These are phyloP conservation scores for Mobula birostris DNA, from an alignment of 2,113 vertebrate genomes.

Conservation along the genomic window DNA sequence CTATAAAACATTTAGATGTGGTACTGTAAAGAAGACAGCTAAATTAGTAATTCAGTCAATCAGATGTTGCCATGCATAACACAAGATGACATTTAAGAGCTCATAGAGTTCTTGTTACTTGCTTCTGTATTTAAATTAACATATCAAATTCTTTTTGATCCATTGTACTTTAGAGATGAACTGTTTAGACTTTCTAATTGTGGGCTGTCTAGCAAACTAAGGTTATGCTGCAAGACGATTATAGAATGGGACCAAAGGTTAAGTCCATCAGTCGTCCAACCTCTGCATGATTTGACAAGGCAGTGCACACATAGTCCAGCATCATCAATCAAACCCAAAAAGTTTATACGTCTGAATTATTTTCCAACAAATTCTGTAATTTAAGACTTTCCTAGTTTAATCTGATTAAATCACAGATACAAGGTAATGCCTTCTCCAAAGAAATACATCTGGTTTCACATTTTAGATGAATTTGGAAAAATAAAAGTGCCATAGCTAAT, in stretches of 20 bases:
- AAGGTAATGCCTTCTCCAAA: background rate
- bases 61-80: conserved; percentile 27
- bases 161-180: conserved; percentile 25
- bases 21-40: conserved; percentile 12
- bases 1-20: background rate
- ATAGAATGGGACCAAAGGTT: conserved; percentile 31
- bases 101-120: conserved; percentile 29
- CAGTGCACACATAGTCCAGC: background rate
- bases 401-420: background rate
- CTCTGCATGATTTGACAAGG: conserved; percentile 25
- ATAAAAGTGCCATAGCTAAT: background rate
- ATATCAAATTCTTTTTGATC: conserved; percentile 24
- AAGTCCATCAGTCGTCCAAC: conserved; percentile 28
- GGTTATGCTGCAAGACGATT: conserved; percentile 16
- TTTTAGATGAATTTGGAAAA: background rate
- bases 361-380: background rate
- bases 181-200: conserved; percentile 38
- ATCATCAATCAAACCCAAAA: background rate
- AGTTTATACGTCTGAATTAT: conserved; percentile 1
- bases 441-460: background rate
- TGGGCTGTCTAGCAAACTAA: conserved; percentile 25
- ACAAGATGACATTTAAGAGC: conserved; percentile 34
- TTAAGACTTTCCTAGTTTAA: background rate
- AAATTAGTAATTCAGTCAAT: conserved; percentile 35
- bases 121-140: conserved; percentile 34